Evolutionary conservation across 1,140 invertebrate species (phyloP), one percentile per base, ranked within the genome.

Genomic region (Phymastichus coffea): DNA sequence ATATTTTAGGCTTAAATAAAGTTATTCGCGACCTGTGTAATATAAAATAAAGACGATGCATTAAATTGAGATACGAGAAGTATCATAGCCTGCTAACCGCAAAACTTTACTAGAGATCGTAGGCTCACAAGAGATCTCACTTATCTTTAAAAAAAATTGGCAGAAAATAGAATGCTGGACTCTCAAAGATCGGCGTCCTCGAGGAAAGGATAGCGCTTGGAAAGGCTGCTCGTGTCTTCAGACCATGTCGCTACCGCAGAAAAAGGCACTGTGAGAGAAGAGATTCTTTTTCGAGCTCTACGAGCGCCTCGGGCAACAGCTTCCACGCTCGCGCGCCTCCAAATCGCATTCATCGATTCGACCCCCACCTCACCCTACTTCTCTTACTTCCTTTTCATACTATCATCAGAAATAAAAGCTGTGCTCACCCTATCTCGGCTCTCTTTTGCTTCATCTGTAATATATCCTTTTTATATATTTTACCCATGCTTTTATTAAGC

Each of bases 321-420:
- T 49, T 57, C 40, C 37, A 25, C 6, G 4, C 30, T 28, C 2
- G 12, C 48, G 37, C 49, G 49, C 47, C 55, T 57, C 35, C 10
- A 48, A 48, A 57, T 43, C 26, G 37, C 33, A 48, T 57, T 57
- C 46, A 57, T 57, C 56, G 56, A 57, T 57, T 43, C 23, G 52
- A 33, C 7, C 52, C 20, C 52, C n/a, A n/a, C n/a, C n/a, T n/a
- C n/a, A n/a, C n/a, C n/a, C n/a, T n/a, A n/a, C n/a, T n/a, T n/a
- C n/a, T n/a, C n/a, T n/a, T n/a, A n/a, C 41, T 55, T 35, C 30
- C 25, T 49, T 41, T 56, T n/a, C 30, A 37, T 30, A 3, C 25
- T n/a, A 1, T 10, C 20, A 9, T 15, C 43, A 23, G n/a, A 51
- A 35, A 57, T 43, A 49, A 57, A 30, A 49, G 33, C 15, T 33